Conservation (phyloP, 2,888 invertebrate species). For the Pheosia tremula region DNA sequence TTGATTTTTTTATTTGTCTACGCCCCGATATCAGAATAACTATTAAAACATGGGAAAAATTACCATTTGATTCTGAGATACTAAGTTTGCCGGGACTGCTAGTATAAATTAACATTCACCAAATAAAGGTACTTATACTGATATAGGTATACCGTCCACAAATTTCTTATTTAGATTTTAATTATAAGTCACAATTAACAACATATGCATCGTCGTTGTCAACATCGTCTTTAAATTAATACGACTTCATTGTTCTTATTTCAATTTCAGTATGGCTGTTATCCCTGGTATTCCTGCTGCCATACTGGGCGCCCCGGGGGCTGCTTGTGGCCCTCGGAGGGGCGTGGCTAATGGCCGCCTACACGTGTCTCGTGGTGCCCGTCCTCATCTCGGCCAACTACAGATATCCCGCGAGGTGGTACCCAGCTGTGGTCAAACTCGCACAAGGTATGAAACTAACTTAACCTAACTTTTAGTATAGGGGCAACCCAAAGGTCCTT, state of each 20-base stretch:
- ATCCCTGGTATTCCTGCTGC: constrained; percentile 87
- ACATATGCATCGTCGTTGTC: too few species aligned
- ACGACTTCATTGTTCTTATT: background rate
- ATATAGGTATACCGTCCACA: too few species aligned
- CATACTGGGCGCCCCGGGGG: constrained; percentile 86
- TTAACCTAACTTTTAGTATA: background rate
- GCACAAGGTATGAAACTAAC: constrained; percentile 79
- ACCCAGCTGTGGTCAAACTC: constrained; percentile 82
- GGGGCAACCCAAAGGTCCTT: too few species aligned
- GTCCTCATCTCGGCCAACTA: constrained; percentile 88
- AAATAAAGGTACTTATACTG: too few species aligned
- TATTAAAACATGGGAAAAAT: too few species aligned
- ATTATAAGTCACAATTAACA: too few species aligned
- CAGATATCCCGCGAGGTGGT: constrained; percentile 86
- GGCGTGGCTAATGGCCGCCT: constrained; percentile 85
- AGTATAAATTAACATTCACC: too few species aligned
- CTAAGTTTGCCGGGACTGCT: too few species aligned
- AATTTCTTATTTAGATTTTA: too few species aligned
- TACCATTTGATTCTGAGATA: too few species aligned
- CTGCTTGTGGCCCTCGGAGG: constrained; percentile 86
- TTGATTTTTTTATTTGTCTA: too few species aligned
- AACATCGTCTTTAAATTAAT: background rate
- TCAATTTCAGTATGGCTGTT: constrained; percentile 86
- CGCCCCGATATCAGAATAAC: too few species aligned
- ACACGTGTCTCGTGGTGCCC: constrained; percentile 87